Conservation (phyloP, 2,113 vertebrate genomes). For the Galbula dea region DNA sequence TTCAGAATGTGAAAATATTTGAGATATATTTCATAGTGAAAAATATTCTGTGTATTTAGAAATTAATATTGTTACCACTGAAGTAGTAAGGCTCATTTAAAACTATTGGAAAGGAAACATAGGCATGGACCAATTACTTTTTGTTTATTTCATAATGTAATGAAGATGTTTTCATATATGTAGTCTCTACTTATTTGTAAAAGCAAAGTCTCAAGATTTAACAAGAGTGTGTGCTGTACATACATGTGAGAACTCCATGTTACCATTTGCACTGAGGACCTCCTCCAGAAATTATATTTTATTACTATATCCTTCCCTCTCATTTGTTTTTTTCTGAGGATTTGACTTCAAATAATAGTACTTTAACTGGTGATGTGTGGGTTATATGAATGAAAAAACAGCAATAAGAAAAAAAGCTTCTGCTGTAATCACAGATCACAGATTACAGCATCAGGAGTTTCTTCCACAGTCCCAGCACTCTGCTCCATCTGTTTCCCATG, state of each 20-base stretch:
- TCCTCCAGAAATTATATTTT: neutral
- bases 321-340: neutral
- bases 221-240: neutral
- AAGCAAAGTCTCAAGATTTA: neutral
- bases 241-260: neutral
- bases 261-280: accelerated
- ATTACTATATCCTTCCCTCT: neutral
- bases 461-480: neutral
- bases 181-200: neutral
- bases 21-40: too few relatives aligned
- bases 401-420: neutral
- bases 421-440: neutral
- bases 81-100: too few relatives aligned
- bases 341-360: neutral
- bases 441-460: neutral
- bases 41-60: too few relatives aligned
- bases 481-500: neutral
- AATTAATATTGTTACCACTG: too few relatives aligned
- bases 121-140: neutral
- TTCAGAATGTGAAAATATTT: too few relatives aligned
- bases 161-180: neutral
- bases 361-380: neutral
- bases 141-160: neutral
- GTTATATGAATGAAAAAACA: neutral
- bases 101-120: too few relatives aligned